Evolutionary conservation across 2,113 vertebrate species (phyloP).

Genomic region (Asarcornis scutulata): DNA sequence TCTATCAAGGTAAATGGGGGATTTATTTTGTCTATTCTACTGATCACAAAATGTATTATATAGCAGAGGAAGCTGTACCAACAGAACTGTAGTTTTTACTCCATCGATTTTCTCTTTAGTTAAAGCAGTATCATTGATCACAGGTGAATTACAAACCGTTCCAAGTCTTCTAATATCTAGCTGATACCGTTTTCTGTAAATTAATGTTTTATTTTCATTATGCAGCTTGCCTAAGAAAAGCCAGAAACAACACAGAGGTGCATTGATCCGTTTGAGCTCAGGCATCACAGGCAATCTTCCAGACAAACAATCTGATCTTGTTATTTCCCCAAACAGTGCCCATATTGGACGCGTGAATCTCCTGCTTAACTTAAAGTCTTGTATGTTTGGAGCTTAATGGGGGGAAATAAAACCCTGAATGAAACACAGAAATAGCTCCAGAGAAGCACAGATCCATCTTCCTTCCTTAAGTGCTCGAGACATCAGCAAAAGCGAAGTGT

Average conservation of each 20-base stretch:
- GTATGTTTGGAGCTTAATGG: neutral
- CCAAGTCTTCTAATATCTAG: neutral
- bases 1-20: neutral
- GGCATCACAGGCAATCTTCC: neutral
- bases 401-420: neutral
- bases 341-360: neutral
- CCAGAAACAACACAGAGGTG: neutral
- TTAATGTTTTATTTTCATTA: neutral
- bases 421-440: neutral
- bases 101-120: neutral
- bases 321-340: neutral
- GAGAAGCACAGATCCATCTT: neutral
- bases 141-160: neutral
- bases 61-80: neutral
- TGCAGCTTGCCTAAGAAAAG: neutral
- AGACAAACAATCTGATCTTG: neutral
- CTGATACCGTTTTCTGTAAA: neutral
- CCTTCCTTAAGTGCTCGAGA: neutral
- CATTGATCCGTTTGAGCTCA: neutral
- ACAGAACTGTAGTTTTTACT: neutral
- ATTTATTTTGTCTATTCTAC: neutral
- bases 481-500: neutral
- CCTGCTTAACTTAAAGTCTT: neutral
- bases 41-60: neutral
- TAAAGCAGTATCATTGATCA: neutral